These are phyloP conservation scores for Lithophane leautieri DNA, from an alignment of 2,888 invertebrate genomes.

Conservation along the genomic window DNA sequence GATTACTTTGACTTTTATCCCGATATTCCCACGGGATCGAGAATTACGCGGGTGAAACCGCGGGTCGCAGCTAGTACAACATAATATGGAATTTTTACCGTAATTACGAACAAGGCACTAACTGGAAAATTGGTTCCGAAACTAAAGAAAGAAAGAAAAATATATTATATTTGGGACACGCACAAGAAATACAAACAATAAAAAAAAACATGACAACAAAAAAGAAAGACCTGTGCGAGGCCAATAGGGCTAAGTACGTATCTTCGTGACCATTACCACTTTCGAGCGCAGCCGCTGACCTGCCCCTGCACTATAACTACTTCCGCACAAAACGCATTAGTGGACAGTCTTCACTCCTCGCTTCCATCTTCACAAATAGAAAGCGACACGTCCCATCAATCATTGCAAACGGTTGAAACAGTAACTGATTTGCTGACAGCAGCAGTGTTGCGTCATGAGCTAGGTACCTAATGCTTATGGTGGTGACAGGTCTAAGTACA, in stretches of 20 bases:
- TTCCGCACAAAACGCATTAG: conserved; percentile 55
- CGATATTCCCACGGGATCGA: no score
- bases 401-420: conserved; percentile 45
- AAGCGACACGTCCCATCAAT: conserved; percentile 62
- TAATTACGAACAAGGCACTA: no score
- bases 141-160: no score
- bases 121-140: no score
- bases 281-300: neutral
- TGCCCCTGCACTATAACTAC: conserved; percentile 21
- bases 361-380: conserved; percentile 59
- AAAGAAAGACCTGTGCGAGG: no score
- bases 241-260: neutral
- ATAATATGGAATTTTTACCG: no score
- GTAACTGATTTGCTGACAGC: conserved; percentile 30
- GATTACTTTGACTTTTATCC: no score
- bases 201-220: no score
- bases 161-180: no score
- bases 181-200: no score
- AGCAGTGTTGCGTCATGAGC: conserved; percentile 5
- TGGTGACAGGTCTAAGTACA: conserved; percentile 5
- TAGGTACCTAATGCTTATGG: conserved; percentile 11
- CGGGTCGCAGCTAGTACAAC: no score
- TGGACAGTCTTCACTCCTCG: conserved; percentile 42
- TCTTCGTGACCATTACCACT: neutral
- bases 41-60: no score